phyloP scores from a whole-genome alignment of 1,140 invertebrate species.

The Zeugodacus cucurbitae region DNA sequence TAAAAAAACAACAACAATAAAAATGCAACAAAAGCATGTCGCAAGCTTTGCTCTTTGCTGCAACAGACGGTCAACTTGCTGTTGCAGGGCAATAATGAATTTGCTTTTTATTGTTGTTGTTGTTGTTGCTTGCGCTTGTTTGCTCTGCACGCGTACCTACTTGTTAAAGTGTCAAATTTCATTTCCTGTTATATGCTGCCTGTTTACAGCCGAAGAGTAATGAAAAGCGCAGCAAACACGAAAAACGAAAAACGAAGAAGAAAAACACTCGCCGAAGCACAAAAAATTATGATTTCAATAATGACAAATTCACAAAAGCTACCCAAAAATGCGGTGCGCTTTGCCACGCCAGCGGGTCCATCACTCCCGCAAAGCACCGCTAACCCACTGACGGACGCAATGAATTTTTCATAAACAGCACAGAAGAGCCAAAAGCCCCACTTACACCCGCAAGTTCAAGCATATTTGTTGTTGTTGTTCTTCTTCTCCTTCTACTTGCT shows the following conservation, averaged over 20 bases:
- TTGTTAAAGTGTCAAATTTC: constrained; percentile 62
- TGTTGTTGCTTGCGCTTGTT: too few species aligned
- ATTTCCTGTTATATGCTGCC: constrained; percentile 54
- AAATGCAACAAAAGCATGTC: background rate
- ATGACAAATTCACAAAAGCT: constrained; percentile 55
- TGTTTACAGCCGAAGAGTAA: background rate
- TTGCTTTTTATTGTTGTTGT: background rate
- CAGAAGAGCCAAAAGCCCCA: background rate
- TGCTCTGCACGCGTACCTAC: background rate
- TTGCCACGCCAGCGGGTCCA: background rate
- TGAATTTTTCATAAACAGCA: background rate
- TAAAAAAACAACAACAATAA: background rate
- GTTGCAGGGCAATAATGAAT: background rate
- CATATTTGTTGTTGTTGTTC: too few species aligned
- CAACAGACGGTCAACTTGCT: background rate
- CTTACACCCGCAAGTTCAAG: background rate
- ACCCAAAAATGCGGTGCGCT: background rate
- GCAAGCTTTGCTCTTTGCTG: background rate
- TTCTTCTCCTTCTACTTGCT: too few species aligned
- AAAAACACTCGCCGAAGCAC: too few species aligned
- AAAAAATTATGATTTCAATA: constrained; percentile 55
- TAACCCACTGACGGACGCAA: background rate
- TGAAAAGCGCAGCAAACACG: too few species aligned
- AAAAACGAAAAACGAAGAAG: constrained; percentile 29
- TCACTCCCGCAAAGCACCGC: background rate